Evolutionary conservation across 2,797 vertebrate species (phyloP).

Genomic region (Pelobates cultripes): DNA sequence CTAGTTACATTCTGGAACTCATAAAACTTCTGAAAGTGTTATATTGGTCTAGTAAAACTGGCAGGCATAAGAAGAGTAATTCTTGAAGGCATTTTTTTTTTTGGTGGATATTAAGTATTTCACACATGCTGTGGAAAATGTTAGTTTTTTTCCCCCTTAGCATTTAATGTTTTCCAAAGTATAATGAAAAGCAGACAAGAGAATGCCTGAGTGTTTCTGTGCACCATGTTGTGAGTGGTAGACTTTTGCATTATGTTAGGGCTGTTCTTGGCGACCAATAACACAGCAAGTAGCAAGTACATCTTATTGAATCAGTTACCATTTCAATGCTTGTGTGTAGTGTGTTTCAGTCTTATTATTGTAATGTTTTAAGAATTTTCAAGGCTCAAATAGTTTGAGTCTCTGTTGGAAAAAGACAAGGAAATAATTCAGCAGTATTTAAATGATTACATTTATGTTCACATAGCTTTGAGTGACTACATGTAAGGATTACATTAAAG

Average conservation of each 20-base stretch:
- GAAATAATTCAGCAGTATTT: too few relatives aligned
- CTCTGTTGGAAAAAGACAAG: too few relatives aligned
- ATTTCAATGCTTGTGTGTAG: not conserved
- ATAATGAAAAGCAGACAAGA: conserved; percentile 72
- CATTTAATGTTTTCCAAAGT: conserved; percentile 57
- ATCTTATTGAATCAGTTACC: conserved; percentile 8
- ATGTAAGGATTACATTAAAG: too few relatives aligned
- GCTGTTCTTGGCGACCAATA: not conserved
- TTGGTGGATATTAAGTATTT: conserved; percentile 65
- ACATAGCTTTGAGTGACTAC: too few relatives aligned
- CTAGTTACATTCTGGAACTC: conserved; percentile 72
- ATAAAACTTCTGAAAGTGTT: conserved; percentile 69
- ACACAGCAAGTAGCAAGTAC: not conserved
- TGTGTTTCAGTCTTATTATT: too few relatives aligned
- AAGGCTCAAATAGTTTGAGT: too few relatives aligned
- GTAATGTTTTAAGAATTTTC: too few relatives aligned
- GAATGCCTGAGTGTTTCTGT: conserved; percentile 61
- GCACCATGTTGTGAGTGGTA: conserved; percentile 58
- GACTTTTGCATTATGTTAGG: conserved; percentile 47
- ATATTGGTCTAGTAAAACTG: conserved; percentile 69
- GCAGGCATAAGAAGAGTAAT: conserved; percentile 63
- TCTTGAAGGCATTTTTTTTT: conserved; percentile 57
- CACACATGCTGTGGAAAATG: conserved; percentile 66
- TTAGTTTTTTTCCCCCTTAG: conserved; percentile 57
- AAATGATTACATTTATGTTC: too few relatives aligned